Base-by-base conservation (phyloP, 2,797 vertebrate genomes). In the Syngnathus rostellatus region DNA sequence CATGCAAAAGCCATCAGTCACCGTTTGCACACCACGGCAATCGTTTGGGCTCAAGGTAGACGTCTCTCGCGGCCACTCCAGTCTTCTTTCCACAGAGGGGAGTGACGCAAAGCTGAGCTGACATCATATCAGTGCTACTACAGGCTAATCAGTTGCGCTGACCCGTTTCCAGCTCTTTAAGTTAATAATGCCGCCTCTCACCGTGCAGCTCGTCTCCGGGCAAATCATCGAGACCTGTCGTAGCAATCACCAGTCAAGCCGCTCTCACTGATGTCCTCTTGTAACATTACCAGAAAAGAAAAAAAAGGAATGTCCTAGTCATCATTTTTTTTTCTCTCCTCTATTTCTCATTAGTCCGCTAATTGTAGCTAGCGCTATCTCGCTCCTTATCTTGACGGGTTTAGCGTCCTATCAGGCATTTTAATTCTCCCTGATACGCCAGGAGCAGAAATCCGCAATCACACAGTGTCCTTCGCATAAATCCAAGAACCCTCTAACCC, bases 171-270 rank as follows among this genome's bases (percentile, higher is more conserved):
- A 50, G 74, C 65, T 25, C 62, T 69, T 65, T 21, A 62, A 23
- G 39, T 62, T 62, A 41, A 51, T 51, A 19, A 38, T 25, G 23
- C 40, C 19, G 60, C 54, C 31, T 61, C 62, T 66, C n/a, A 65
- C 38, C 54, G 37, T 63, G 53, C 45, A 70, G 14, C 62, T 73
- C 40, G 64, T 81, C 48, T 67, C 48, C 67, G 40, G 50, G 65
- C 65, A 67, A 38, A 71, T 71, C 75, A 63, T 62, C 60, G 63
- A 68, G 76, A 75, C 72, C 71, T 82, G 83, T 78, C 83, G 68
- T 57, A 72, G 64, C 69, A 57, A 76, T 81, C 77, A 73, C n/a
- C 43, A 68, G 63, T 58, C 63, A 25, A 2, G 41, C 46, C 0
- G 6, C 7, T 19, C 54, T 46, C 54, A 58, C 41, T 37, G 37